Base-by-base conservation (phyloP, 1,140 invertebrate genomes). In the Solen grandis region DNA sequence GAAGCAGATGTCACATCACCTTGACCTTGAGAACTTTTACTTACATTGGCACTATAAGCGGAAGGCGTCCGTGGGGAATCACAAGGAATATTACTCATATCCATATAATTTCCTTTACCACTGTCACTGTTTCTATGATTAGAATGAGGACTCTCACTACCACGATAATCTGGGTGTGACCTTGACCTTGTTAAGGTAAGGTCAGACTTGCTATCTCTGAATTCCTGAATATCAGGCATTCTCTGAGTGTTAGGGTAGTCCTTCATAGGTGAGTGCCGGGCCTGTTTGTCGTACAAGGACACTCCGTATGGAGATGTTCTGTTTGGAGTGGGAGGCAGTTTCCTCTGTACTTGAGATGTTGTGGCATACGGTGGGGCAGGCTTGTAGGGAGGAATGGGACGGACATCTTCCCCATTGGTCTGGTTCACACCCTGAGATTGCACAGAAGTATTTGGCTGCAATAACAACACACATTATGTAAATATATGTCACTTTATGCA, bases 371-470 rank as follows among this genome's bases (percentile, higher is more conserved):
- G 69, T 31, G 74, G 83, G 25, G 84, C 76, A 41, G 81, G 73
- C 70, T 80, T 70, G 75, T 90, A 89, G 3, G 89, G 89, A 27
- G 89, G 89, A 13, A 86, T 77, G 2, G 85, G 83, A 36, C 66
- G 54, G 31, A 27, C 25, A 55, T 73, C 77, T 25, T 59, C 66
- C 31, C 22, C 29, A n/a, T 19, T 55, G 10, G 27, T 22, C 36
- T n/a, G n/a, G n/a, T n/a, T n/a, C n/a, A n/a, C n/a, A n/a, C 31
- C 57, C 27, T 46, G 55, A 62, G 65, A 35, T 25, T 79, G 63
- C 16, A 19, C 10, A 33, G 35, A 38, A 65, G 74, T 31, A 60
- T 73, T 73, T 50, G 60, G 65, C 85, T 85, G 79, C 41, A 86
- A 82, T 22, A 66, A 33, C 62, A 60, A 65, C 27, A 60, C 55